phyloP scores from a whole-genome alignment of 2,113 vertebrate species.

The Macquaria ambigua region DNA sequence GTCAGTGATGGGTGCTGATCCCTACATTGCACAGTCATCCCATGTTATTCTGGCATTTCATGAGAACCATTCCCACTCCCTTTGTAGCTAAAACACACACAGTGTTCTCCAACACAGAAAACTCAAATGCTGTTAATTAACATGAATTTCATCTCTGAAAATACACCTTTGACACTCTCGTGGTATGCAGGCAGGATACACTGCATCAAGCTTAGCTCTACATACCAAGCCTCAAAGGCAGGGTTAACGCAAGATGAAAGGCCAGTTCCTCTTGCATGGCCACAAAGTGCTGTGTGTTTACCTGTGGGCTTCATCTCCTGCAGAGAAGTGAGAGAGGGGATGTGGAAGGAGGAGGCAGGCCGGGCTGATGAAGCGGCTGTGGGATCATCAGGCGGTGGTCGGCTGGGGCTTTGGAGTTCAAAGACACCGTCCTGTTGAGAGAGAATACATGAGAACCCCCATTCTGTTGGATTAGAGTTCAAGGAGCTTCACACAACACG shows the following conservation, averaged over 20 bases:
- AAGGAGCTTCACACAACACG: slow-evolving; percentile 20
- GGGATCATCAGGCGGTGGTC: slow-evolving; percentile 41
- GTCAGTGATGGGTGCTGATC: not conserved
- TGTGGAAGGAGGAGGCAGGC: slow-evolving; percentile 19
- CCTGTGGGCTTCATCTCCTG: slow-evolving; percentile 73
- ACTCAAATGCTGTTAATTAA: not conserved
- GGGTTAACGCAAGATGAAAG: slow-evolving; percentile 48
- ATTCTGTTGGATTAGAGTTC: slow-evolving; percentile 4
- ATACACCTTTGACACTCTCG: not conserved
- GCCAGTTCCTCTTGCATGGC: slow-evolving; percentile 17
- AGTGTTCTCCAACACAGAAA: not conserved
- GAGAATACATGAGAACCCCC: slow-evolving; percentile 33
- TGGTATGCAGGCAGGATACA: not conserved
- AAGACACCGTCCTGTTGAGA: slow-evolving; percentile 64
- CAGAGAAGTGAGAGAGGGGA: slow-evolving; percentile 63
- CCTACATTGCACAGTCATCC: not conserved
- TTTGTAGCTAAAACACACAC: not conserved
- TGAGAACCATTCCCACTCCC: not conserved
- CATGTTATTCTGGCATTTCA: not conserved
- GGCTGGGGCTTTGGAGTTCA: slow-evolving; percentile 59
- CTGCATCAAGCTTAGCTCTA: not conserved
- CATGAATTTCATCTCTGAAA: not conserved
- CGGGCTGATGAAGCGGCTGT: slow-evolving; percentile 28
- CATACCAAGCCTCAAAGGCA: slow-evolving; percentile 20
- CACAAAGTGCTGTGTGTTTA: slow-evolving; percentile 56